phyloP scores from a whole-genome alignment of 2,113 vertebrate species.

The Hylia prasina region DNA sequence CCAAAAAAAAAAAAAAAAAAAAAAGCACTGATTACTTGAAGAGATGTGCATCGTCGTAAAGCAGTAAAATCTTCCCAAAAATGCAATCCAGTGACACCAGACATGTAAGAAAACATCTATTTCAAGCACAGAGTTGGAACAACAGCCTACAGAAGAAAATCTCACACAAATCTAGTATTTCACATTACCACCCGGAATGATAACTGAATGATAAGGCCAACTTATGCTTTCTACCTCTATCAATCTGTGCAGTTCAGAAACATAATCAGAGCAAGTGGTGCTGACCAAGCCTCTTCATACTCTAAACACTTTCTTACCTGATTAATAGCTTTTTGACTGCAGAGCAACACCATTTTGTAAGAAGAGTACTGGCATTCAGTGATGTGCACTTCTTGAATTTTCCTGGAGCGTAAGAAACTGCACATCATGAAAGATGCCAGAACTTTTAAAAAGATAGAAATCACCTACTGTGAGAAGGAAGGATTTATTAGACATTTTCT shows the following conservation, averaged over 20 bases:
- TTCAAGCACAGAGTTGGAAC: background rate
- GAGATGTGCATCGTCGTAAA: background rate
- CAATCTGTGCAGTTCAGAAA: background rate
- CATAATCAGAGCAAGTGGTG: background rate
- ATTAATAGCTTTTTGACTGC: background rate
- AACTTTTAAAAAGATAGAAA: background rate
- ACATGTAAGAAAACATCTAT: background rate
- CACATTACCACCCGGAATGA: background rate
- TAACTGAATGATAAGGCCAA: background rate
- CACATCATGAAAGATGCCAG: background rate
- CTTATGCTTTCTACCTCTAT: background rate
- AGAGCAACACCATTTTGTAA: background rate
- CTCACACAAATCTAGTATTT: background rate
- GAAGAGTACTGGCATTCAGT: background rate
- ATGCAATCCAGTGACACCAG: background rate
- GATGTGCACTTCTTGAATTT: background rate
- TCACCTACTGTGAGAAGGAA: background rate
- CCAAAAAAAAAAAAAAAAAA: no score
- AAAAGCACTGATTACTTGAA: background rate
- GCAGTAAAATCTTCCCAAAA: conserved; percentile 12
- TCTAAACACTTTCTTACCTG: background rate
- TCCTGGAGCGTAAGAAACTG: background rate
- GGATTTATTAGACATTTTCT: background rate
- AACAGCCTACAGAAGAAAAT: conserved; percentile 5
- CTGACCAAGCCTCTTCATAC: background rate